Evolutionary conservation across 2,888 invertebrate genomes (phyloP).

Genomic region (Xylota sylvarum): DNA sequence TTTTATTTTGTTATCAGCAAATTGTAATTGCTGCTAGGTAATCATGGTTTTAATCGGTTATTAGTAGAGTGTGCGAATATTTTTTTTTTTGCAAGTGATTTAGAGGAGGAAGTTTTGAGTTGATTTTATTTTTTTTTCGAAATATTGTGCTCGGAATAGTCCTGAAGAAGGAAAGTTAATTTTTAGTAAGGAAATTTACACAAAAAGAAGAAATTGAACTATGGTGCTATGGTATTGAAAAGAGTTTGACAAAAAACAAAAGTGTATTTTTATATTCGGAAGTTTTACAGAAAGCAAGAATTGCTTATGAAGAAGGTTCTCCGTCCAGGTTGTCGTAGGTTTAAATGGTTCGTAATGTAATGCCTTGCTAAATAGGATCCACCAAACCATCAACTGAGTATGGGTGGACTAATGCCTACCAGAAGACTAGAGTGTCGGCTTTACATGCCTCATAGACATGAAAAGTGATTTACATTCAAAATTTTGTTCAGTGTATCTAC

Average conservation of each 20-base stretch:
- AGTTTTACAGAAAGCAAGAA: no score
- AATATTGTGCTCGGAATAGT: conserved; percentile 27
- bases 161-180: conserved; percentile 11
- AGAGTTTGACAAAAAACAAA: neutral
- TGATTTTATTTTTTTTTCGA: conserved; percentile 6
- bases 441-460: no score
- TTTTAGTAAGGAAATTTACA: conserved; percentile 8
- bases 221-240: conserved; percentile 48
- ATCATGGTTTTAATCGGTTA: neutral
- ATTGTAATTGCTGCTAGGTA: conserved; percentile 2
- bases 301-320: no score
- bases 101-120: conserved; percentile 12
- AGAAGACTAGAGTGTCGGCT: no score
- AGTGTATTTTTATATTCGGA: no score
- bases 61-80: conserved; percentile 27
- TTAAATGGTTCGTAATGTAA: no score
- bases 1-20: conserved; percentile 11
- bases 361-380: no score
- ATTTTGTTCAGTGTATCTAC: no score
- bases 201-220: conserved; percentile 18
- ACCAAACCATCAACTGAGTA: no score
- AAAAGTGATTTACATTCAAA: no score
- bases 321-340: no score
- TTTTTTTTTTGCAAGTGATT: conserved; percentile 34
- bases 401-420: no score